phyloP scores from a whole-genome alignment of 2,113 vertebrate species.

The Theristicus caerulescens region DNA sequence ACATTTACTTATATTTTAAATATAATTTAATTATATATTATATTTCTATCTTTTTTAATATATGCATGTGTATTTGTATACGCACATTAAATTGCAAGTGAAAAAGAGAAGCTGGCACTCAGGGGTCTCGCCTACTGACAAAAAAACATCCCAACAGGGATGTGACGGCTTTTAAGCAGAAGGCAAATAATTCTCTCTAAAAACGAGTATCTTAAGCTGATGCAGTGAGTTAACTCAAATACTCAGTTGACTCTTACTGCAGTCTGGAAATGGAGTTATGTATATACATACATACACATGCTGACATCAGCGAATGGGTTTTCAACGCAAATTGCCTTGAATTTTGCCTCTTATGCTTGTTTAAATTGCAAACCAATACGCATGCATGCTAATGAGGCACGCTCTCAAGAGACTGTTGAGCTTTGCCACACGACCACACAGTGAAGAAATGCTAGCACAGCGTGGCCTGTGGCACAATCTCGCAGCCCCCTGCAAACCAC shows the following conservation, averaged over 20 bases:
- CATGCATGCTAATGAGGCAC: neutral
- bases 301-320: neutral
- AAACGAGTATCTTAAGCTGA: neutral
- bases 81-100: neutral
- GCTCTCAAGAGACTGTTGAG: neutral
- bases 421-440: neutral
- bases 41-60: neutral
- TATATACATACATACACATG: neutral
- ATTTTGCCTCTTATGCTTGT: neutral
- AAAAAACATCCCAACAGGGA: neutral
- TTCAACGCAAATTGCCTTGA: neutral
- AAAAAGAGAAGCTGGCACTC: neutral
- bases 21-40: neutral
- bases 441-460: neutral
- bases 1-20: neutral
- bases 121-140: neutral
- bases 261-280: neutral
- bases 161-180: neutral
- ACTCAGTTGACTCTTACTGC: neutral
- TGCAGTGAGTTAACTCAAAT: neutral
- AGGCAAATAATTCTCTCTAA: neutral
- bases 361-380: neutral
- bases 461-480: neutral
- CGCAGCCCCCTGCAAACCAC: neutral
- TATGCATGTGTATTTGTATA: neutral